Evolutionary conservation across 2,113 vertebrate species (phyloP), one percentile per base, ranked within the genome.

Genomic region (Indri indri): DNA sequence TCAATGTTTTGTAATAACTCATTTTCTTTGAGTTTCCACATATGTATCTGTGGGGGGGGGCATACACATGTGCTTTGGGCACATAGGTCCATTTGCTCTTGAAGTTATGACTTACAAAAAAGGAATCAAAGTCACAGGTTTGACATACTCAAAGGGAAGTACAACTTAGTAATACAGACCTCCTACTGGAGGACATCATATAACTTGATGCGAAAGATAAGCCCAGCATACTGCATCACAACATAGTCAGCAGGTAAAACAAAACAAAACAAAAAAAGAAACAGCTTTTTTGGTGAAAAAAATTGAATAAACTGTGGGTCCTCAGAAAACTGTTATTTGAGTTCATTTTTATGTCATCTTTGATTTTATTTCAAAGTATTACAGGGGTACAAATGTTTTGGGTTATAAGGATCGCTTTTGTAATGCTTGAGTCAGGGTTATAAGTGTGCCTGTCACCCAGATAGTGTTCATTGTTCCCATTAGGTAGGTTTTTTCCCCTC

Each of bases 291-390:
- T 9, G 22, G 13, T 20, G n/a, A 23, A 11, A 27, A 66, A 93
- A 0, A 0, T 54, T 11, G 11, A 87, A 73, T 73, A 91, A 95
- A 94, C 6, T 54, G 13, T 1, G 0, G 4, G 40, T 88, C 83
- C 57, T 95, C 81, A 92, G 22, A 96, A 97, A 96, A 50, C 14
- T 96, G 1, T 23, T 47, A 8, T 97, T 91, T 93, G 1, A 87
- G 57, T 97, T 95, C 0, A 93, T 95, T 79, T 94, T 82, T 91
- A 92, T 27, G 73, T 92, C 54, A 32, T 63, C 25, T 96, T 23
- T 45, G 22, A 57, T 54, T 54, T 54, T 18, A 57, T 57, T 57
- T 57, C 54, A 57, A 57, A 57, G 7, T 57, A 22, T 57, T 57
- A 57, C 0, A 7, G 54, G 20, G 20, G 6, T 57, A 20, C 54